A percentile compares a stretch with the other conserved stretches of the same genome.
These are phyloP conservation scores for Cossypha polioptera DNA, from an alignment of 2,797 vertebrate genomes.

Conservation along the genomic window DNA sequence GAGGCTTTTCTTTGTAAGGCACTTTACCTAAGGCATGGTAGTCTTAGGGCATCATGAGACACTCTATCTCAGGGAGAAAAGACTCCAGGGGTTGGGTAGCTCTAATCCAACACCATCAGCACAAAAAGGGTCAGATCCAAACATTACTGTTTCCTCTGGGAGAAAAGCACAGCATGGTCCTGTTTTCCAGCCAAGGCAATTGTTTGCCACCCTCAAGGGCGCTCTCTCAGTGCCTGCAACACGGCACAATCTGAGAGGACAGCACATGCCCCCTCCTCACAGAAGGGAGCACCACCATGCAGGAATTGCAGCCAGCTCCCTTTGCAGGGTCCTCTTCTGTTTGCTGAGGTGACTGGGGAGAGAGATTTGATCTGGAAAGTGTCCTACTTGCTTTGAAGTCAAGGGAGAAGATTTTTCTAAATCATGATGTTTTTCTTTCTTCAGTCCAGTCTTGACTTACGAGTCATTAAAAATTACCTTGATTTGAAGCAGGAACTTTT, in stretches of 20 bases:
- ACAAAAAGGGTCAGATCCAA: neutral
- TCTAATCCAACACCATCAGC: neutral
- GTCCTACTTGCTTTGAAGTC: neutral
- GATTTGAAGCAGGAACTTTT: slow-evolving; percentile 18
- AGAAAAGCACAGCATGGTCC: neutral
- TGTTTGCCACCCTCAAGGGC: neutral
- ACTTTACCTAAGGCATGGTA: neutral
- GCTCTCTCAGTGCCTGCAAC: neutral
- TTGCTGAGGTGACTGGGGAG: neutral
- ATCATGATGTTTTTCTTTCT: neutral
- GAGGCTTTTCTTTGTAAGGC: neutral
- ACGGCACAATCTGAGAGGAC: rapidly evolving
- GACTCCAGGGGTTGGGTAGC: neutral
- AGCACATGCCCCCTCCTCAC: neutral
- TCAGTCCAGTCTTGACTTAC: neutral
- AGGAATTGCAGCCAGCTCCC: neutral
- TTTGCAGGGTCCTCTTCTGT: neutral
- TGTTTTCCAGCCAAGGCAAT: neutral
- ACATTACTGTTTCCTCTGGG: neutral
- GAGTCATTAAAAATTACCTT: slow-evolving; percentile 25
- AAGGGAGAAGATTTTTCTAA: neutral
- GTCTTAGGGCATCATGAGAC: neutral
- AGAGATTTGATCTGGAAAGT: neutral
- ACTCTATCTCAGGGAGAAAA: neutral
- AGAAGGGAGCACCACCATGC: neutral